phyloP scores from a whole-genome alignment of 2,797 vertebrate genomes.

The Mormyrops attenuatus region DNA sequence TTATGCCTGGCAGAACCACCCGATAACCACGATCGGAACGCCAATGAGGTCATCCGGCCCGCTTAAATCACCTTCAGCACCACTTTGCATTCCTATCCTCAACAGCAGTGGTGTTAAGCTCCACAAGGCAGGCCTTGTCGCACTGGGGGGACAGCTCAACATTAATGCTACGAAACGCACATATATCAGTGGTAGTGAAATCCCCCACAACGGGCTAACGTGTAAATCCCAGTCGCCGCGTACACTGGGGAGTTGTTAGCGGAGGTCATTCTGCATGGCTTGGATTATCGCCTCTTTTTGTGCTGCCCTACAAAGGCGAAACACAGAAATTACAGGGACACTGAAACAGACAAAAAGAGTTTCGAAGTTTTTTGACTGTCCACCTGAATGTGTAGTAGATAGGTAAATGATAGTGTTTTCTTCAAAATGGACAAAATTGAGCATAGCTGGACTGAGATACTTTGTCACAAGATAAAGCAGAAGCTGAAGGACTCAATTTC shows the following conservation, averaged over 20 bases:
- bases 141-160: background rate
- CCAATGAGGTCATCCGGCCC: background rate
- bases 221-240: background rate
- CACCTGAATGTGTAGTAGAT: background rate
- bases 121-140: conserved; percentile 9
- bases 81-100: background rate
- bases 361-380: background rate
- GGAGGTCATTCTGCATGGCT: background rate
- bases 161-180: conserved; percentile 4
- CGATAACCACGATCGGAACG: background rate
- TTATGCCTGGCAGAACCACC: background rate
- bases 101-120: conserved; percentile 18
- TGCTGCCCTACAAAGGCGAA: background rate
- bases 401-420: background rate
- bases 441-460: background rate
- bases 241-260: background rate
- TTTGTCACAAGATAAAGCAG: background rate
- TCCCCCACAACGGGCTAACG: background rate
- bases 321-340: background rate
- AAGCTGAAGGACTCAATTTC: background rate
- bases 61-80: background rate
- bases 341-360: background rate
- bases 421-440: background rate
- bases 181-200: background rate
- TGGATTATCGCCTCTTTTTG: background rate